Evolutionary conservation across 2,888 invertebrate genomes (phyloP).

Genomic region (Microplitis deprimator): DNA sequence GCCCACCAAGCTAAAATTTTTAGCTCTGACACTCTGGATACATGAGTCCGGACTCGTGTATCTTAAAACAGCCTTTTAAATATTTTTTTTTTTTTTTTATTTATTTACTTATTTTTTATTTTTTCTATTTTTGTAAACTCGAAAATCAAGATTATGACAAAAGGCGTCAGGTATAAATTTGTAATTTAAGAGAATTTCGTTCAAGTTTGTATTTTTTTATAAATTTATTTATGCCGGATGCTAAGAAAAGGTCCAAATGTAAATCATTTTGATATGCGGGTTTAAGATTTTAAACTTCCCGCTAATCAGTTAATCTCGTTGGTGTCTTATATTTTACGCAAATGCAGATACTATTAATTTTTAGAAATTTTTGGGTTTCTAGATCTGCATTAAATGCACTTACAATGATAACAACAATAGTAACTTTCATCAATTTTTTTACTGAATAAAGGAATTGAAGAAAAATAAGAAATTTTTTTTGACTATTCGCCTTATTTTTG

Average conservation of each 20-base stretch:
- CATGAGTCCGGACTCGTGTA: constrained; percentile 61
- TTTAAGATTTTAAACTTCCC: constrained; percentile 67
- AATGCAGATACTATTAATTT: too few relatives aligned
- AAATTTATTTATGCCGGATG: background rate
- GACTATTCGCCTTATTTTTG: background rate
- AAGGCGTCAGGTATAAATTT: constrained; percentile 64
- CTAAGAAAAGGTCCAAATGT: constrained; percentile 51
- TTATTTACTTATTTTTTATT: constrained; percentile 48
- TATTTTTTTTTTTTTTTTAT: too few relatives aligned
- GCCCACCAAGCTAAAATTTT: background rate
- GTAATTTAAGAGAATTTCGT: constrained; percentile 69
- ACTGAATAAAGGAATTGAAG: too few relatives aligned
- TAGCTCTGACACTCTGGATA: constrained; percentile 54
- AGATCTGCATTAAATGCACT: too few relatives aligned
- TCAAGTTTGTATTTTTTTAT: constrained; percentile 33
- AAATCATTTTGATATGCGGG: constrained; percentile 72
- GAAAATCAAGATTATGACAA: constrained; percentile 70
- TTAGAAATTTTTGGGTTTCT: too few relatives aligned
- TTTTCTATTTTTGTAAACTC: constrained; percentile 50
- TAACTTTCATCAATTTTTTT: too few relatives aligned
- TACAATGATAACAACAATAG: too few relatives aligned
- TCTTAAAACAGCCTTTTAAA: constrained; percentile 55
- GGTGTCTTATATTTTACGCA: too few relatives aligned
- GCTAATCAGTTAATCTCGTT: constrained; percentile 68
- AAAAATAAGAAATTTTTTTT: too few relatives aligned